A percentile compares a stretch with the other conserved stretches of the same genome.
These are phyloP conservation scores for Argopecten irradians DNA, from an alignment of 1,140 invertebrate species.

Conservation along the genomic window DNA sequence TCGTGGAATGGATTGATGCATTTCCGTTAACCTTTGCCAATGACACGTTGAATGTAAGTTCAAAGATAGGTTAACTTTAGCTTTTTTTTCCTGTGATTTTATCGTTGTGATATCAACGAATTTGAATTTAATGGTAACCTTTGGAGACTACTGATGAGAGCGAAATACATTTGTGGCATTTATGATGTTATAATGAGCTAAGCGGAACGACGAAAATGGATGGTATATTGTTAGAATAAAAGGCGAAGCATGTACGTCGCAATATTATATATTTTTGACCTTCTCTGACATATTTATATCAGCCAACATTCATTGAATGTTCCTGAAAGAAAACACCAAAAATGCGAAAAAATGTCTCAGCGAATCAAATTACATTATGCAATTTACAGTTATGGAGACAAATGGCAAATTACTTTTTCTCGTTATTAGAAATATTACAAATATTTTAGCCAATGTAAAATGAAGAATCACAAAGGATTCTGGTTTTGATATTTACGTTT, in stretches of 20 bases:
- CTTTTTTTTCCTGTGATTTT: background rate
- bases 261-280: background rate
- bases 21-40: constrained; percentile 15
- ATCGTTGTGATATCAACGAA: background rate
- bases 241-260: background rate
- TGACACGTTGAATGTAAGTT: background rate
- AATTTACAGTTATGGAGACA: too few relatives aligned
- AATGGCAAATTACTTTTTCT: too few relatives aligned
- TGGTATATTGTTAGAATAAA: background rate
- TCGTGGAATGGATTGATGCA: background rate
- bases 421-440: too few relatives aligned
- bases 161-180: background rate
- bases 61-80: constrained; percentile 16
- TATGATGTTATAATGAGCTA: background rate
- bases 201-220: background rate
- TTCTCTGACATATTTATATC: background rate
- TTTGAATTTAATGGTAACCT: constrained; percentile 23
- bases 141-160: background rate
- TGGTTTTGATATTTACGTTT: too few relatives aligned
- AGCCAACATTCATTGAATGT: background rate
- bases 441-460: too few relatives aligned
- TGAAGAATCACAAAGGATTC: too few relatives aligned
- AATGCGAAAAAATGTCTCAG: too few relatives aligned
- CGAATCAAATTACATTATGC: too few relatives aligned
- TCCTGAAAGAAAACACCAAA: too few relatives aligned